Evolutionary conservation across 30 jellyfish, hydroid and myxozoan species (phyloP), one percentile per base, ranked within the genome.

Genomic region (Catostylus mosaicus): DNA sequence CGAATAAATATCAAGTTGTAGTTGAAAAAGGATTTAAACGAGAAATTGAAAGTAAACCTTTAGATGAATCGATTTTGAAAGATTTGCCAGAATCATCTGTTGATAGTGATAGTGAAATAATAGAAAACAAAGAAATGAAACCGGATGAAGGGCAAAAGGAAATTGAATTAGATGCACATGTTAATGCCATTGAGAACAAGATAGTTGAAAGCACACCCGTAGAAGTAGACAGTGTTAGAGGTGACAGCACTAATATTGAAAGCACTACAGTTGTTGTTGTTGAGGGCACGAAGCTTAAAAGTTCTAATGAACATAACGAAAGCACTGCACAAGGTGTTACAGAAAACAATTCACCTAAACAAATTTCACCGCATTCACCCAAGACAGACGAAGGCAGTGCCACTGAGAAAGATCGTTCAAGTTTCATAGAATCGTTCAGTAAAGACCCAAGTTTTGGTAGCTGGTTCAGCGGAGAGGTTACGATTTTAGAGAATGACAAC

Each of bases 31-130:
- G 62, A 10, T 10, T 67, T n/a, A 67, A 26, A 19, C 63, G 51
- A 1, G 89, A 62, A 34, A 32, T 71, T 20, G 76, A 59, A 34
- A 61, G 73, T 20, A 19, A 57, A 56, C 73, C 72, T 26, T 70
- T 74, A 5, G 92, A 82, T 11, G 92, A 82, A 23, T 48, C 48
- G 1, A 35, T 82, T 6, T 82, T 82, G 61, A 82, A 70, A 46
- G 92, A 68, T 51, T 45, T 82, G 85, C 92, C 92, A 11, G 92
- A 82, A 43, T 82, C 92, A 19, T 82, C 92, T 12, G 92, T 82
- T 2, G 92, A 82, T 50, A 82, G 88, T 45, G 88, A 84, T 26
- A 73, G 75, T 47, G 95, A 84, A 59, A 37, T 63, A 8, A 73
- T 73, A 3, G 95, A 36, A 48, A 81, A 64, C 14, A 26, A 23